phyloP scores from a whole-genome alignment of 2,888 invertebrate genomes.

The Tricholauxania praeusta region DNA sequence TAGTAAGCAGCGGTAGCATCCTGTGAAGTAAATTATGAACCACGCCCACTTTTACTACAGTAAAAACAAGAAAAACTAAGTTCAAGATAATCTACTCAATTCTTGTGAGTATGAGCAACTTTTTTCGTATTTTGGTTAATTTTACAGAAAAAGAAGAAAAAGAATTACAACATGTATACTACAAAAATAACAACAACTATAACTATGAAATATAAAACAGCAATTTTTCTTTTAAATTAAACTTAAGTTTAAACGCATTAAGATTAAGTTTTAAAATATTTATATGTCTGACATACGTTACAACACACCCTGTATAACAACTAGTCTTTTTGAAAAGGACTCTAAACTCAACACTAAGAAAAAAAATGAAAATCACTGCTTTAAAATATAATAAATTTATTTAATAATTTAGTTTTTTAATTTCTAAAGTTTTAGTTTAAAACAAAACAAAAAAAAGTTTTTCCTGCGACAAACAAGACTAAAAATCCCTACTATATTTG shows the following conservation, averaged over 20 bases:
- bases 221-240: constrained; percentile 20
- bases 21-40: constrained; percentile 42
- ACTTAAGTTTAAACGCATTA: constrained; percentile 35
- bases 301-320: constrained; percentile 30
- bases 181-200: constrained; percentile 29
- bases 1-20: constrained; percentile 55
- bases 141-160: constrained; percentile 4
- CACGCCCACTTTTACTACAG: constrained; percentile 33
- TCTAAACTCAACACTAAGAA: constrained; percentile 59
- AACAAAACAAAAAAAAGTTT: constrained; percentile 21
- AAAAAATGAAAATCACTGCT: constrained; percentile 30
- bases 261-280: constrained; percentile 23
- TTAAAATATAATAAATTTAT: constrained; percentile 27
- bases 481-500: constrained; percentile 28
- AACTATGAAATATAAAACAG: not conserved
- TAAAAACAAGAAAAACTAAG: constrained; percentile 35
- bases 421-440: constrained; percentile 34
- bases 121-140: constrained; percentile 12
- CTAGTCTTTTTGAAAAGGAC: constrained; percentile 68
- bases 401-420: constrained; percentile 22
- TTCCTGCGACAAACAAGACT: constrained; percentile 41
- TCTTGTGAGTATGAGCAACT: constrained; percentile 34
- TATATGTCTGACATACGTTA: constrained; percentile 17
- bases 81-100: constrained; percentile 35
- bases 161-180: constrained; percentile 34